Base-by-base conservation (phyloP, 2,797 vertebrate genomes). In the Bryconaethiops microstoma region DNA sequence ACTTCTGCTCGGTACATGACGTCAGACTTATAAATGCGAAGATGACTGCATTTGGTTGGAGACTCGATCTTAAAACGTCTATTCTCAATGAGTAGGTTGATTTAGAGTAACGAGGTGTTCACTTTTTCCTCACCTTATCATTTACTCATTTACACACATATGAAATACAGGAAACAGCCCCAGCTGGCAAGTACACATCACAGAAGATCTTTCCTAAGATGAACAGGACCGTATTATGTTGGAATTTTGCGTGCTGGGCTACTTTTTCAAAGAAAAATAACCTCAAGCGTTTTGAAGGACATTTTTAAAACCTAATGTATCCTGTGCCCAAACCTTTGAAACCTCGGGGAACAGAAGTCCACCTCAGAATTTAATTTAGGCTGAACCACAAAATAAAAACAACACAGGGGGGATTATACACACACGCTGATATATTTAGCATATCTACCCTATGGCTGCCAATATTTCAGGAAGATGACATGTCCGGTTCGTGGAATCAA, bases 21-120 rank as follows among this genome's bases (percentile, higher is more conserved):
- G 90, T 95, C 92, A 94, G 90, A 83, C 85, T 91, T 92, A 92
- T 94, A 94, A 94, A 94, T 93, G 92, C 74, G 85, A 88, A 89
- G 87, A 93, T 92, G 91, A 93, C 90, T 89, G 89, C 89, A 92
- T 92, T 87, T 83, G 87, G 23, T 82, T 50, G 70, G 64, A 79
- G 72, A 67, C 50, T 74, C 40, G 16, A 25, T 79, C 52, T 70
- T 62, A 82, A 83, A 75, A 87, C 70, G 62, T 54, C 50, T 17
- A 29, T 72, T 83, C 74, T 79, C 70, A 72, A 72, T 60, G 72
- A 74, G 52, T 48, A 42, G 81, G 29, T 85, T 57, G 80, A 78
- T 65, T 76, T 19, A 42, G 14, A 70, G 71, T 75, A 82, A 80
- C 45, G 54, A 54, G 54, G 35, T 76, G 60, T 45, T 54, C 35